These are phyloP conservation scores for Actinernus sp. DNA, from an alignment of 92 coral and sea anemone species.

Conservation along the genomic window DNA sequence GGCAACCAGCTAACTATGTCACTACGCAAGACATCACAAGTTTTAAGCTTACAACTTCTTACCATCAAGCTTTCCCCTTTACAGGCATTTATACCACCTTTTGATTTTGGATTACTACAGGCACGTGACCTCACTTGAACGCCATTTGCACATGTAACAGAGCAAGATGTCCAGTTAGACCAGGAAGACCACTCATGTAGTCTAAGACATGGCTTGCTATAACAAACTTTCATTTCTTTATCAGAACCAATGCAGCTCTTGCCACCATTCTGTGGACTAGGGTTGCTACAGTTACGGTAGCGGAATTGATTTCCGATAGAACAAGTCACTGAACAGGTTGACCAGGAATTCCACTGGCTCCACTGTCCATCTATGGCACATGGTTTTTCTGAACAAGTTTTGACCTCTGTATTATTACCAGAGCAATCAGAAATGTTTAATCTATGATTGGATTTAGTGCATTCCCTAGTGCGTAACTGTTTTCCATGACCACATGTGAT, in stretches of 20 bases:
- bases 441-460: constrained; percentile 1
- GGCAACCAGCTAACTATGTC: constrained; percentile 52
- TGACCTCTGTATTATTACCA: constrained; percentile 49
- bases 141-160: constrained; percentile 64
- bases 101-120: constrained; percentile 51
- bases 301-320: constrained; percentile 71
- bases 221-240: constrained; percentile 55
- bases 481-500: constrained; percentile 73
- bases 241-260: constrained; percentile 59
- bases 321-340: constrained; percentile 72
- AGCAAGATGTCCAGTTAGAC: constrained; percentile 89
- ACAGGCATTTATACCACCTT: constrained; percentile 26
- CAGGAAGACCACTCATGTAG: constrained; percentile 71
- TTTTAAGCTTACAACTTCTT: constrained; percentile 27
- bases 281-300: constrained; percentile 64
- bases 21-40: constrained; percentile 29
- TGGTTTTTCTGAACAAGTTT: constrained; percentile 34
- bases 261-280: constrained; percentile 62
- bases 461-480: constrained; percentile 60
- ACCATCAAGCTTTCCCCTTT: constrained; percentile 45
- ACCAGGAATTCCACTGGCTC: constrained; percentile 85
- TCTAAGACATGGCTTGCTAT: constrained; percentile 22
- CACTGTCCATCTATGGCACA: constrained; percentile 63
- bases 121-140: constrained; percentile 55
- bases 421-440: constrained; percentile 15